Base-by-base conservation (phyloP, 2,113 vertebrate genomes). In the Chamaetylas fuelleborni region DNA sequence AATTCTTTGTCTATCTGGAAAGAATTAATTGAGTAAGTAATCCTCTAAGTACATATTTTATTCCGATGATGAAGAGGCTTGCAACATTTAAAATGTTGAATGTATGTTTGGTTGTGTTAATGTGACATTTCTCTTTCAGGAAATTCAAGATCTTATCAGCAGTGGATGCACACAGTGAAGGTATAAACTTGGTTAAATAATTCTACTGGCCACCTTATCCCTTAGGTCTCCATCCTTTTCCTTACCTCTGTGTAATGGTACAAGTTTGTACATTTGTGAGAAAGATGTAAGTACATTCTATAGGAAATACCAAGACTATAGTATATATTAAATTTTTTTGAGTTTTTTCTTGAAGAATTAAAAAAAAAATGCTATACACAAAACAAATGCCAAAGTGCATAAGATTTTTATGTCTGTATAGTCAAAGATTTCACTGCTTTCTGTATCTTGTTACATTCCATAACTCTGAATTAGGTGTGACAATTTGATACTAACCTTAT, bases 151-250 rank as follows among this genome's bases (percentile, higher is more conserved):
- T 98, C 99, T 29, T 99, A 99, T 60, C 99, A 99, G 82, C 99
- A 99, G 9, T 99, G 99, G 99, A 98, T 99, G 94, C 97, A 99
- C 73, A 99, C 98, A 56, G 99, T 99, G 81, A 99, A 99, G 99
- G 99, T 99, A 99, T 81, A 61, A 87, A 85, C 13, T 86, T 77
- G 45, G 10, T 72, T 62, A 34, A 93, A 51, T 90, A 42, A 53
- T 93, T 65, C 34, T 23, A 17, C 19, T 56, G 33, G 2, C 12
- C 29, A 45, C 65, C 6, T 12, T 56, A 24, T 53, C 84, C 31
- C 42, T 71, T 78, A 65, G 53, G 25, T 72, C 42, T 80, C 77
- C 69, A 29, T 51, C 31, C 7, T 80, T 65, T 88, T 60, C 36
- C 26, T 38, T 83, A 40, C 12, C 1, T 69, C 9, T 38, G 2